These are phyloP conservation scores for Cepaea nemoralis DNA, from an alignment of 1,140 invertebrate genomes.

Conservation along the genomic window DNA sequence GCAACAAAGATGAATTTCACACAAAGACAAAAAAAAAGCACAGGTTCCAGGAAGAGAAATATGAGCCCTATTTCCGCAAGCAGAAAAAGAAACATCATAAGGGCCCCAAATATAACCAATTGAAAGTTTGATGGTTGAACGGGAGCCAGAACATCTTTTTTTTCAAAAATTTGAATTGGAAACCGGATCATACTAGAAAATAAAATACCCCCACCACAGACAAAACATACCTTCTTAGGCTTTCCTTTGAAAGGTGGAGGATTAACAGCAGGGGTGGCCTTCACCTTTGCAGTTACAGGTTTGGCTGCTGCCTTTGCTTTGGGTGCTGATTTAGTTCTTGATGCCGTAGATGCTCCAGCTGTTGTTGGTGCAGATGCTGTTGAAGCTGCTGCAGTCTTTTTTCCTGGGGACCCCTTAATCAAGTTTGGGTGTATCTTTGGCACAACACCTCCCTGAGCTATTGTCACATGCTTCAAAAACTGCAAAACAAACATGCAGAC, in stretches of 20 bases:
- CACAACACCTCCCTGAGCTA: constrained; percentile 86
- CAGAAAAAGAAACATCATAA: no score
- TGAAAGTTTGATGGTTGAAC: no score
- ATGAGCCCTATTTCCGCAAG: no score
- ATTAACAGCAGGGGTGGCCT: neutral
- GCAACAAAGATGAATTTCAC: no score
- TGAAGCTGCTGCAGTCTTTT: constrained; percentile 48
- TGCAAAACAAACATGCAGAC: constrained; percentile 44
- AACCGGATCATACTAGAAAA: no score
- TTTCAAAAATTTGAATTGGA: no score
- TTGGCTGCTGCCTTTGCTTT: constrained; percentile 52
- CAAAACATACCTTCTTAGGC: constrained; percentile 31
- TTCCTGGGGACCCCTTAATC: constrained; percentile 78
- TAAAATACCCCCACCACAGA: no score
- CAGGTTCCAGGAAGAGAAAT: no score
- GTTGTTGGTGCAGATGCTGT: constrained; percentile 59
- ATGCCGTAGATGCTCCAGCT: constrained; percentile 32
- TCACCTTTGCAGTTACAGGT: constrained; percentile 43
- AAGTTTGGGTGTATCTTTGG: constrained; percentile 84
- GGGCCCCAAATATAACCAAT: no score
- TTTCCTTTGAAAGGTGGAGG: constrained; percentile 26
- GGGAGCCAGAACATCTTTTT: no score
- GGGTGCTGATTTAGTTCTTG: constrained; percentile 23
- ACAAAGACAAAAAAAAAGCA: no score
- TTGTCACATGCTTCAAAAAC: constrained; percentile 84